These are phyloP conservation scores for Epirrhoe tristata DNA, from an alignment of 2,888 invertebrate species.

Conservation along the genomic window DNA sequence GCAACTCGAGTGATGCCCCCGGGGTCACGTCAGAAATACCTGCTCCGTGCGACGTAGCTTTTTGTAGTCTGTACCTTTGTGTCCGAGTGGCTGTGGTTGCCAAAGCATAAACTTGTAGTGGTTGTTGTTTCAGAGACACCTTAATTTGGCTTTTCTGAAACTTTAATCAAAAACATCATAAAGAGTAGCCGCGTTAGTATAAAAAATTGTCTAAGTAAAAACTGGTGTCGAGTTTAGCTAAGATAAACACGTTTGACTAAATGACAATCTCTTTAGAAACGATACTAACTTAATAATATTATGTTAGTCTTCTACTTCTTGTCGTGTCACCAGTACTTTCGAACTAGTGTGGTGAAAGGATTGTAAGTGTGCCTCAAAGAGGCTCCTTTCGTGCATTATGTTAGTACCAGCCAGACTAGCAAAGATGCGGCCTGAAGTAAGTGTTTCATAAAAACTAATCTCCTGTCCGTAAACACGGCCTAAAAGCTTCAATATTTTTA, in stretches of 20 bases:
- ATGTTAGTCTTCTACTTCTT: no score
- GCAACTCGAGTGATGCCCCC: conserved; percentile 23
- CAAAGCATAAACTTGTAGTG: conserved; percentile 20
- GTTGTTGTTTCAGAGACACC: conserved; percentile 4
- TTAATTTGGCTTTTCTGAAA: background rate
- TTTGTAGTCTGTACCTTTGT: conserved; percentile 36
- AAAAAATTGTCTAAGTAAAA: no score
- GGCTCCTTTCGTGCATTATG: no score
- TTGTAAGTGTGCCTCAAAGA: no score
- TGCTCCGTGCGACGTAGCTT: conserved; percentile 27
- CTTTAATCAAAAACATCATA: background rate
- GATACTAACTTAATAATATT: no score
- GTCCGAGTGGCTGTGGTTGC: conserved; percentile 27
- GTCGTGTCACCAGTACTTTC: no score
- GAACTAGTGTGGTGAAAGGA: no score
- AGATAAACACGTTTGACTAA: no score
- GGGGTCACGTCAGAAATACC: conserved; percentile 32
- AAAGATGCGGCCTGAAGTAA: background rate
- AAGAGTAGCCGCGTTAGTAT: no score
- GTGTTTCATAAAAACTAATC: background rate
- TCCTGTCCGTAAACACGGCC: background rate
- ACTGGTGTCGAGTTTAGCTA: no score
- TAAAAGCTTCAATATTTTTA: background rate
- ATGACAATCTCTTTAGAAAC: no score
- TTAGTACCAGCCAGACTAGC: no score